Evolutionary conservation across 1,140 invertebrate genomes (phyloP), one percentile per base, ranked within the genome.

Genomic region (Andrena cerasifolii): DNA sequence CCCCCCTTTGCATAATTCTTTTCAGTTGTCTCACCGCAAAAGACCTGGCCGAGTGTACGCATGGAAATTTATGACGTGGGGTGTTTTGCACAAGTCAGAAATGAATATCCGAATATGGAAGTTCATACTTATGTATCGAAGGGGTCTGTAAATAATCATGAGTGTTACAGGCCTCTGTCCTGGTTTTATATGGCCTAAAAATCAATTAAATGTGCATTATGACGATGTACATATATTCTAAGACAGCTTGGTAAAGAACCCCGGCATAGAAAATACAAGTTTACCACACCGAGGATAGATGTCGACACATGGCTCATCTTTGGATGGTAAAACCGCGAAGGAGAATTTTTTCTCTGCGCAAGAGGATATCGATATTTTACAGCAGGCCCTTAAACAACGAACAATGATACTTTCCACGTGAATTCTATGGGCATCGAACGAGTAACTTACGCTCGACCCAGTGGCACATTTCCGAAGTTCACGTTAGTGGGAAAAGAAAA

Each of bases 51-150:
- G 53, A 28, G 73, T 76, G n/a, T 49, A 47, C 0, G 73, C 73
- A 12, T 36, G 56, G 31, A 76, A 76, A 28, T 76, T 68, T 24
- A 76, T 68, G 36, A 58, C 14, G 14, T 68, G 28, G 2, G 65
- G 43, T 10, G 26, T 18, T 59, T 68, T 76, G 12, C 73, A 59
- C 26, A 49, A 58, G 40, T 76, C 40, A 2, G 65, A 58, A 26
- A 76, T 68, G n/a, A 76, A 76, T 68, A 76, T 67, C 21, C 65
- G 73, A 28, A 76, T 43, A 58, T 76, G 63, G 18, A 76, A 76
- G 31, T 76, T 47, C 31, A 59, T 40, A 12, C 31, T 68, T 56
- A 76, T 49, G 12, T 76, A 76, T 16, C 12, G 53, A n/a, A 76
- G n/a, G 2, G 73, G 73, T 21, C 40, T 68, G 7, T 76, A 76